Percentiles rank a stretch among this genome's conserved stretches.
These are phyloP conservation scores for Tipula helvola DNA, from an alignment of 2,888 invertebrate species.

Conservation along the genomic window DNA sequence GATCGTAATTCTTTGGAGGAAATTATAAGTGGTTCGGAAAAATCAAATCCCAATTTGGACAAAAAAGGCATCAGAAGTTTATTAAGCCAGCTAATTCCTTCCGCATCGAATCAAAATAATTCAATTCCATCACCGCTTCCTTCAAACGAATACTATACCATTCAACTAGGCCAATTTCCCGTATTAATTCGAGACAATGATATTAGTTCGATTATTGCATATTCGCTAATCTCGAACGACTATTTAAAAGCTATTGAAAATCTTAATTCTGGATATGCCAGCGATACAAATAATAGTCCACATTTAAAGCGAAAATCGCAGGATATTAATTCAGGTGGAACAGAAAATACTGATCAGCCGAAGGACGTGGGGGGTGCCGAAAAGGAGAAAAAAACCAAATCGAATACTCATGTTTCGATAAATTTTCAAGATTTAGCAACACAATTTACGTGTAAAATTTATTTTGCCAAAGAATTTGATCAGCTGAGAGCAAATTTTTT, in stretches of 20 bases:
- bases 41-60: slow-evolving; percentile 30
- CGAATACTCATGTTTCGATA: slow-evolving; percentile 31
- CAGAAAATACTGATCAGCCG: slow-evolving; percentile 12
- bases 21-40: slow-evolving; percentile 16
- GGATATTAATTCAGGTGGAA: slow-evolving; percentile 19
- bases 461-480: slow-evolving; percentile 86
- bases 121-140: slow-evolving; percentile 46
- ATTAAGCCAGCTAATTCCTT: slow-evolving; percentile 52
- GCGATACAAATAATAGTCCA: slow-evolving; percentile 24
- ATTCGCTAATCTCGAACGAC: slow-evolving; percentile 58
- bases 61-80: slow-evolving; percentile 55
- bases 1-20: not conserved
- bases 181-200: slow-evolving; percentile 69
- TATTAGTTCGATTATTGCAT: slow-evolving; percentile 75
- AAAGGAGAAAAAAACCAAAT: slow-evolving; percentile 23
- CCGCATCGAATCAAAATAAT: slow-evolving; percentile 34
- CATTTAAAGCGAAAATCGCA: slow-evolving; percentile 28
- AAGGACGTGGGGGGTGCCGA: slow-evolving; percentile 12
- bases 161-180: slow-evolving; percentile 48
- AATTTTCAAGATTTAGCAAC: slow-evolving; percentile 43
- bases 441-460: slow-evolving; percentile 80
- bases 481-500: slow-evolving; percentile 46
- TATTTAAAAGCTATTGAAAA: slow-evolving; percentile 52
- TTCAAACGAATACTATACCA: slow-evolving; percentile 54
- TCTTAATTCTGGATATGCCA: slow-evolving; percentile 16